phyloP scores from a whole-genome alignment of 1,140 invertebrate species.

The Drosophila lacteicornis region DNA sequence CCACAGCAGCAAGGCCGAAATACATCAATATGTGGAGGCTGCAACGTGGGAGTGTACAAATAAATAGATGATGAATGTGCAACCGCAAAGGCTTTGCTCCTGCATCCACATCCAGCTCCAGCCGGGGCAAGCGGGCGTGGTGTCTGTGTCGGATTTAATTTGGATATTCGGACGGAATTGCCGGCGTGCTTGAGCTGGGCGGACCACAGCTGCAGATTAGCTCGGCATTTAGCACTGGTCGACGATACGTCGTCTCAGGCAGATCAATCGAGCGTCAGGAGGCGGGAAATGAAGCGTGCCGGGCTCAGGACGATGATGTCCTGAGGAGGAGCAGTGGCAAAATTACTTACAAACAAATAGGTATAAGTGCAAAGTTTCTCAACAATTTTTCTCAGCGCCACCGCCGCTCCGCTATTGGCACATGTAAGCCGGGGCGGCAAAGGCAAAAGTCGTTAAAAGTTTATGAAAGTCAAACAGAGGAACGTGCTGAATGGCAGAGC shows the following conservation, averaged over 20 bases:
- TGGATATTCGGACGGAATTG: conserved; percentile 33
- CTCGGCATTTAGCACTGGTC: conserved; percentile 17
- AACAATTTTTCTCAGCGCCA: conserved; percentile 51
- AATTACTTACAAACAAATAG: conserved; percentile 69
- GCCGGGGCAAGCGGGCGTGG: not conserved
- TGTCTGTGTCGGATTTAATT: conserved; percentile 73
- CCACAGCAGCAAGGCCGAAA: conserved; percentile 33
- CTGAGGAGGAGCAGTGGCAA: conserved; percentile 32
- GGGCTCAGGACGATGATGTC: conserved; percentile 44
- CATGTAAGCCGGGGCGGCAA: conserved; percentile 73
- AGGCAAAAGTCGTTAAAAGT: conserved; percentile 84
- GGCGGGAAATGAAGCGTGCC: conserved; percentile 40
- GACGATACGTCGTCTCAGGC: not conserved
- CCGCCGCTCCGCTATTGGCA: conserved; percentile 40
- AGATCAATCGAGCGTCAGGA: conserved; percentile 57
- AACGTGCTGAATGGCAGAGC: conserved; percentile 58
- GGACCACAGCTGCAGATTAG: conserved; percentile 22
- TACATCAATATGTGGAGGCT: conserved; percentile 1
- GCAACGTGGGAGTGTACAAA: conserved; percentile 20
- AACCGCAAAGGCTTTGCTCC: conserved; percentile 51
- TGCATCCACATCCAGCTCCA: not conserved
- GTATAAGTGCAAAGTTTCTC: conserved; percentile 73
- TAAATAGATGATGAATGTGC: conserved; percentile 71
- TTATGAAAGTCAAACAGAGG: conserved; percentile 84
- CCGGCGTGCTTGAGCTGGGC: conserved; percentile 24